Evolutionary conservation across 1,140 invertebrate genomes (phyloP).

Genomic region (Bombus picipes): DNA sequence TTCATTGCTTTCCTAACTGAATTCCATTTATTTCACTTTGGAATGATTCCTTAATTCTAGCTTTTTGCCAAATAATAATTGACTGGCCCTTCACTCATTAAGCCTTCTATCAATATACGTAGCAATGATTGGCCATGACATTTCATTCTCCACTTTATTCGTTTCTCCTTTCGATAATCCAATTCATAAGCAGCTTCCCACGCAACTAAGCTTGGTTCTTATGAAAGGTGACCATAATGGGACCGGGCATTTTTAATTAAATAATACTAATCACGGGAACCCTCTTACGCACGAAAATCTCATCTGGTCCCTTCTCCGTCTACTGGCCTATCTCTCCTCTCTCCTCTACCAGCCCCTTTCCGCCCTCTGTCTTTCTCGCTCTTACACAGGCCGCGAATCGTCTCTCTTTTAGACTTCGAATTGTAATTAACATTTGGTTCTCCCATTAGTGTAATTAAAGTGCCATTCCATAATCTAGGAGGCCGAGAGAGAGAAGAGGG

Average conservation of each 20-base stretch:
- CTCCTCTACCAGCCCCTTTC: conserved; percentile 51
- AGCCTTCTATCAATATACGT: too few species aligned
- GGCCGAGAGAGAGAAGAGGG: conserved; percentile 74
- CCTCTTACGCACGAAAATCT: conserved; percentile 78
- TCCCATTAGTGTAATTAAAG: conserved; percentile 89
- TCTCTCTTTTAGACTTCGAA: conserved; percentile 87
- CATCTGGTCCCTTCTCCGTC: conserved; percentile 74
- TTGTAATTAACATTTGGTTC: conserved; percentile 89
- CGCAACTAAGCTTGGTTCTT: conserved; percentile 30
- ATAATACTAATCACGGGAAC: conserved; percentile 82
- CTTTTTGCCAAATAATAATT: background rate
- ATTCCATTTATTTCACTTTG: background rate
- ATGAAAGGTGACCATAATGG: conserved; percentile 56
- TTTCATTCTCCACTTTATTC: background rate
- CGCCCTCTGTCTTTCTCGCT: conserved; percentile 77
- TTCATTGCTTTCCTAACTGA: background rate
- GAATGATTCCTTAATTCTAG: background rate
- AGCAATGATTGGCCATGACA: background rate
- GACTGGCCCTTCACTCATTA: too few species aligned
- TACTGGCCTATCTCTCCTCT: conserved; percentile 46
- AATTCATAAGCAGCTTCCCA: conserved; percentile 34
- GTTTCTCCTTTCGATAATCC: conserved; percentile 20
- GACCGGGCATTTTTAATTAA: conserved; percentile 82
- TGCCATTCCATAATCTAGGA: conserved; percentile 85
- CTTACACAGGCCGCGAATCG: conserved; percentile 73